Percentiles rank a stretch among this genome's conserved stretches.
phyloP scores from a whole-genome alignment of 1,140 invertebrate species.

The Carposina sasakii region DNA sequence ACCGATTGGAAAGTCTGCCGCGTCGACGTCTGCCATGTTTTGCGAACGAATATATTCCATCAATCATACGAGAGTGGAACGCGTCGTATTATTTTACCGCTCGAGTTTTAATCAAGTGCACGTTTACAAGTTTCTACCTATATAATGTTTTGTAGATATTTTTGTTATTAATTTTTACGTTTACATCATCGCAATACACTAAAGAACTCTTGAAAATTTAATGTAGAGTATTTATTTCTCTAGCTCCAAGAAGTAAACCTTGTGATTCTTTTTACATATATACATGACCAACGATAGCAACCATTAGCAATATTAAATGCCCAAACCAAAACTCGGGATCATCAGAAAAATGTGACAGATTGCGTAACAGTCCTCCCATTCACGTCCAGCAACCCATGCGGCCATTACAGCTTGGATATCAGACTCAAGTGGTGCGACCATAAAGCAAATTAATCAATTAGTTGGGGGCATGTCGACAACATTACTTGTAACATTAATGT shows the following conservation, averaged over 20 bases:
- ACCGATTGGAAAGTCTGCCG: conserved; percentile 57
- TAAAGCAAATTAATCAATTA: conserved; percentile 72
- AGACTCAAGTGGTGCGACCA: conserved; percentile 57
- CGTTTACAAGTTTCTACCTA: too few relatives aligned
- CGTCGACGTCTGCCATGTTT: too few relatives aligned
- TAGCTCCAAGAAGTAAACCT: neutral
- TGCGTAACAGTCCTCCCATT: conserved; percentile 58
- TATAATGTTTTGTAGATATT: too few relatives aligned
- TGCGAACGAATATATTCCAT: conserved; percentile 41
- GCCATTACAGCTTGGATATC: conserved; percentile 52
- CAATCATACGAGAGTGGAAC: conserved; percentile 43
- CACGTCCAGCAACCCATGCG: conserved; percentile 47
- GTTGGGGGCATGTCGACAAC: conserved; percentile 65
- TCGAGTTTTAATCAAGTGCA: conserved; percentile 8
- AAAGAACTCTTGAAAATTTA: neutral
- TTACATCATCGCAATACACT: too few relatives aligned
- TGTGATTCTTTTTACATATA: neutral
- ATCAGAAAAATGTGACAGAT: conserved; percentile 66
- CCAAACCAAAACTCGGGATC: conserved; percentile 33
- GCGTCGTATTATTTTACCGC: conserved; percentile 4
- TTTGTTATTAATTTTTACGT: too few relatives aligned
- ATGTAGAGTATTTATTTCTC: neutral
- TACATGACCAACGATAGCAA: neutral
- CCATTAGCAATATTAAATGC: conserved; percentile 45
- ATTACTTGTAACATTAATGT: conserved; percentile 67